Evolutionary conservation across 2,113 vertebrate species (phyloP).

Genomic region (Chunga burmeisteri): DNA sequence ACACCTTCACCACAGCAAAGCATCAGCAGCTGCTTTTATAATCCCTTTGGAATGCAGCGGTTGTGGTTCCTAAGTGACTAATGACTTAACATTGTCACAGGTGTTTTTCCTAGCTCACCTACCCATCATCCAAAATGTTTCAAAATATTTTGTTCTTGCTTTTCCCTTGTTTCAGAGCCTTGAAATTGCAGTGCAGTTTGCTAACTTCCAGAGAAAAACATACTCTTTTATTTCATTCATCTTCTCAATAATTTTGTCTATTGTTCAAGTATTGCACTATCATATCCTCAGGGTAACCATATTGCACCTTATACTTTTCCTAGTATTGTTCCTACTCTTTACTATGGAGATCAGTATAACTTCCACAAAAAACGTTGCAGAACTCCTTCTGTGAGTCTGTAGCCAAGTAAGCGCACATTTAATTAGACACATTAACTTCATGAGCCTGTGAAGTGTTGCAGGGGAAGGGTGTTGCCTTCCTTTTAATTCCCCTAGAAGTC

Average conservation of each 20-base stretch:
- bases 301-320: not conserved
- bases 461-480: not conserved
- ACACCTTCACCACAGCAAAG: constrained; percentile 33
- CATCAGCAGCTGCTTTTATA: not conserved
- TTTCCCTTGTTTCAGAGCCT: not conserved
- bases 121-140: not conserved
- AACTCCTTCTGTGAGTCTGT: not conserved
- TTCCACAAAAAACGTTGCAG: not conserved
- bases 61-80: constrained; percentile 43
- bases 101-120: constrained; percentile 35
- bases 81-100: not conserved
- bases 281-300: not conserved
- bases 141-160: not conserved
- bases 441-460: not conserved
- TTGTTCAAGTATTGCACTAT: not conserved
- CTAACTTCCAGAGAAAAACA: not conserved
- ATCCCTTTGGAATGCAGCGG: constrained; percentile 32
- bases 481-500: not conserved
- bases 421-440: not conserved
- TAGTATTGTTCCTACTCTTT: not conserved
- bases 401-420: not conserved
- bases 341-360: not conserved
- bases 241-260: not conserved
- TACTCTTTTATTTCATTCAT: not conserved
- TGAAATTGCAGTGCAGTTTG: not conserved